Evolutionary conservation across 2,888 invertebrate species (phyloP).

Genomic region (Barypeithes pellucidus): DNA sequence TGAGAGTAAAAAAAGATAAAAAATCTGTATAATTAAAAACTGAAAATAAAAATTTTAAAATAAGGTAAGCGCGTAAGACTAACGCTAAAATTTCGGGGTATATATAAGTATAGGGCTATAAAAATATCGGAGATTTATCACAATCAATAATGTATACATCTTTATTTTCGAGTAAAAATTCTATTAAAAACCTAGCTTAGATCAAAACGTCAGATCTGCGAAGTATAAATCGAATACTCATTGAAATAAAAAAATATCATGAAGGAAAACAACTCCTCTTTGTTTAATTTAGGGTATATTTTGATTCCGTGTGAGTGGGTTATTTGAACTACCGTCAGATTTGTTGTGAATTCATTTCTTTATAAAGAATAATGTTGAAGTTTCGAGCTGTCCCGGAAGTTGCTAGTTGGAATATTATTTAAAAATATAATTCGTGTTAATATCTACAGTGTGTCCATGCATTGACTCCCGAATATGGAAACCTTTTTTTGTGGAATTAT

Average conservation of each 20-base stretch:
- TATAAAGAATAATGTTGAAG: too few species aligned
- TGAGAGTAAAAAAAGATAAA: not conserved
- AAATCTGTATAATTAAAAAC: conserved; percentile 23
- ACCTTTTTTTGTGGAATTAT: too few species aligned
- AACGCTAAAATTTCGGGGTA: conserved; percentile 5
- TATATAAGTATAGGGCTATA: conserved; percentile 1
- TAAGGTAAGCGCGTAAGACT: not conserved
- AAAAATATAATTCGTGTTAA: too few species aligned
- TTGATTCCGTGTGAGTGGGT: too few species aligned
- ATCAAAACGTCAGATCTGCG: conserved; percentile 10
- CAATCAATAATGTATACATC: conserved; percentile 10
- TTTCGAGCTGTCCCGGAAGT: too few species aligned
- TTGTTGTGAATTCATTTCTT: too few species aligned
- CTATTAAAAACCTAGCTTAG: not conserved
- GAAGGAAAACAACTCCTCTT: not conserved
- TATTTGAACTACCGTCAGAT: too few species aligned
- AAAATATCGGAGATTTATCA: conserved; percentile 26
- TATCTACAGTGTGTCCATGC: too few species aligned
- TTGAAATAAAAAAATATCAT: too few species aligned
- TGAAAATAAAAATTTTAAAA: conserved; percentile 19
- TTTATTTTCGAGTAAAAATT: not conserved
- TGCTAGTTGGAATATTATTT: too few species aligned
- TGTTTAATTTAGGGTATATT: not conserved
- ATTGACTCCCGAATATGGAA: too few species aligned
- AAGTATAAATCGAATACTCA: too few species aligned